A percentile compares a stretch with the other conserved stretches of the same genome.
Evolutionary conservation across 2,113 vertebrate genomes (phyloP).

Genomic region (Calidris pygmaea): DNA sequence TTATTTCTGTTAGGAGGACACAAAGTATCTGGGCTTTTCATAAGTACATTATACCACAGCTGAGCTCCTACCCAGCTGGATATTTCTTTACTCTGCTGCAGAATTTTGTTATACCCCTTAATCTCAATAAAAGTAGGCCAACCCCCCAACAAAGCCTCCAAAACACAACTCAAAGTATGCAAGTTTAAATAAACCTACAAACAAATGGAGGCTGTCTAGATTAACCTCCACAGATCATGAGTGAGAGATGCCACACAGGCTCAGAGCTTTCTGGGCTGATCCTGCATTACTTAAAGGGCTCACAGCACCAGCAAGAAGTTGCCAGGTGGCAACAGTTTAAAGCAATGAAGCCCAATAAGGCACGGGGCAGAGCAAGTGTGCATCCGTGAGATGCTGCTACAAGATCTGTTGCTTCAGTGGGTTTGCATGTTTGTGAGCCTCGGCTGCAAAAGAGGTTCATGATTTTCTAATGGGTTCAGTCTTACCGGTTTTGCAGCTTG

Average conservation of each 20-base stretch:
- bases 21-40: background rate
- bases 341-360: background rate
- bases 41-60: background rate
- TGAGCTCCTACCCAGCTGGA: background rate
- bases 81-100: background rate
- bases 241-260: background rate
- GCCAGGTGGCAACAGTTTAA: conserved; percentile 29
- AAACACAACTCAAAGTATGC: background rate
- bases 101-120: background rate
- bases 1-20: background rate
- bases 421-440: background rate
- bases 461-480: background rate
- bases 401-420: background rate
- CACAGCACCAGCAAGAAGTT: background rate
- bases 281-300: background rate
- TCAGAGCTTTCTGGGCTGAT: background rate
- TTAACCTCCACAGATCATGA: background rate
- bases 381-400: conserved; percentile 14
- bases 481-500: conserved; percentile 85
- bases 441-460: background rate
- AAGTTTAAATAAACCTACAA: background rate
- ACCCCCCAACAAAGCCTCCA: background rate
- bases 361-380: background rate
- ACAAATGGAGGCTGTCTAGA: background rate
- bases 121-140: background rate